A percentile compares a stretch with the other conserved stretches of the same genome.
Evolutionary conservation across 2,888 invertebrate species (phyloP).

Genomic region (Drosophila paucipuncta): DNA sequence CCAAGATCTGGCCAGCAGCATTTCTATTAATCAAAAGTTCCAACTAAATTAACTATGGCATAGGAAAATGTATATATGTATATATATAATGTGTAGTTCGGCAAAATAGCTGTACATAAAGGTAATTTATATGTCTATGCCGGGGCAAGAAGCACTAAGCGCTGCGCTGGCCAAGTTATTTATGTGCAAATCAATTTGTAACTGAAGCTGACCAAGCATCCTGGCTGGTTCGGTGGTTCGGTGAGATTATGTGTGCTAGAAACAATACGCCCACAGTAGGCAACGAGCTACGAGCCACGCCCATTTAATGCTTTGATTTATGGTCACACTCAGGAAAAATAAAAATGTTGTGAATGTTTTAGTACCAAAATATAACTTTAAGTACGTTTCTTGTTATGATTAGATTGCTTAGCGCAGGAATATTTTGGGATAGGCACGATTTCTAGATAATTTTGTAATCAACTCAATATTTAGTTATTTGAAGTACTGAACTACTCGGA

Average conservation of each 20-base stretch:
- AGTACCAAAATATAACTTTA: background rate
- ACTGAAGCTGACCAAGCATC: slow-evolving; percentile 34
- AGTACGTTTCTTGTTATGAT: background rate
- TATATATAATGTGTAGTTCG: background rate
- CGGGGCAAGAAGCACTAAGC: slow-evolving; percentile 38
- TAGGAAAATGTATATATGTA: background rate
- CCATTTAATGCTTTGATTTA: slow-evolving; percentile 79
- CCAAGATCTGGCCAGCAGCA: slow-evolving; percentile 7
- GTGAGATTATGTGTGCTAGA: slow-evolving; percentile 29
- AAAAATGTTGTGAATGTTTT: background rate
- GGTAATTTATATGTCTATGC: slow-evolving; percentile 51
- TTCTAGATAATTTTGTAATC: background rate
- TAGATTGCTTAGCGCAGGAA: background rate
- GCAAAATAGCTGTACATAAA: slow-evolving; percentile 11
- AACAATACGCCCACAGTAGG: slow-evolving; percentile 11
- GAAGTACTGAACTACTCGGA: rapidly evolving
- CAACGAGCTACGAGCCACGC: slow-evolving; percentile 48
- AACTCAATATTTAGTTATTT: background rate
- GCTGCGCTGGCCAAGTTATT: slow-evolving; percentile 53
- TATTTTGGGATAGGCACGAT: rapidly evolving
- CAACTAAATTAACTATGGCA: slow-evolving; percentile 40
- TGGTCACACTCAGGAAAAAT: slow-evolving; percentile 17
- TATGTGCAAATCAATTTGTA: slow-evolving; percentile 75
- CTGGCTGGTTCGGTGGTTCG: background rate
- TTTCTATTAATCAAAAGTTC: slow-evolving; percentile 44